These are phyloP conservation scores for Pseudomugil gertrudae DNA, from an alignment of 2,797 vertebrate genomes.

Conservation along the genomic window DNA sequence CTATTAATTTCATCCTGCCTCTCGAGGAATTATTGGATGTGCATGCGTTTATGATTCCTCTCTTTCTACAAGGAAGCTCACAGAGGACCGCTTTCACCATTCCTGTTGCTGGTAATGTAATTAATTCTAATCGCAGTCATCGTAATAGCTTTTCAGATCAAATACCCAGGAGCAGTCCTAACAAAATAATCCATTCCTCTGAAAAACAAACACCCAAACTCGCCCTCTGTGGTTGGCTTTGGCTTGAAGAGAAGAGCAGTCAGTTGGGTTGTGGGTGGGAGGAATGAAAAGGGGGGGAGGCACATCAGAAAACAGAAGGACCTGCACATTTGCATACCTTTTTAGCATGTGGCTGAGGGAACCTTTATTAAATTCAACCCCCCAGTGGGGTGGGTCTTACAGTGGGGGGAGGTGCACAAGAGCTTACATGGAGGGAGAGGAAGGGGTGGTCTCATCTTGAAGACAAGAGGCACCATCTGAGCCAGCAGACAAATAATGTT, in stretches of 20 bases:
- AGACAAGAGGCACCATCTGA: conserved; percentile 74
- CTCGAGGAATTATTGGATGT: conserved; percentile 50
- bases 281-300: neutral
- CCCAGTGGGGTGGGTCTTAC: conserved; percentile 60
- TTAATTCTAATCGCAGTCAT: conserved; percentile 81
- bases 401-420: conserved; percentile 28
- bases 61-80: conserved; percentile 46
- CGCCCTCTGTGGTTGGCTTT: conserved; percentile 53
- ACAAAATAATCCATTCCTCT: conserved; percentile 74
- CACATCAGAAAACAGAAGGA: conserved; percentile 74
- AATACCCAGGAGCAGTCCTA: conserved; percentile 75
- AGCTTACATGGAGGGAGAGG: conserved; percentile 16
- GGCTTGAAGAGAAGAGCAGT: conserved; percentile 60
- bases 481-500: conserved; percentile 71
- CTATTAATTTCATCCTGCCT: conserved; percentile 55
- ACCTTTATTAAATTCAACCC: conserved; percentile 77
- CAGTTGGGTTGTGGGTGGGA: conserved; percentile 38
- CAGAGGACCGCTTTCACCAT: conserved; percentile 61
- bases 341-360: conserved; percentile 79
- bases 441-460: conserved; percentile 60
- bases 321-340: conserved; percentile 78
- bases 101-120: conserved; percentile 74
- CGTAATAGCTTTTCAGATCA: conserved; percentile 79
- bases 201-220: conserved; percentile 74
- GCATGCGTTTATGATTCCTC: conserved; percentile 38